phyloP scores from a whole-genome alignment of 2,888 invertebrate species.

The Idaea dimidiata region DNA sequence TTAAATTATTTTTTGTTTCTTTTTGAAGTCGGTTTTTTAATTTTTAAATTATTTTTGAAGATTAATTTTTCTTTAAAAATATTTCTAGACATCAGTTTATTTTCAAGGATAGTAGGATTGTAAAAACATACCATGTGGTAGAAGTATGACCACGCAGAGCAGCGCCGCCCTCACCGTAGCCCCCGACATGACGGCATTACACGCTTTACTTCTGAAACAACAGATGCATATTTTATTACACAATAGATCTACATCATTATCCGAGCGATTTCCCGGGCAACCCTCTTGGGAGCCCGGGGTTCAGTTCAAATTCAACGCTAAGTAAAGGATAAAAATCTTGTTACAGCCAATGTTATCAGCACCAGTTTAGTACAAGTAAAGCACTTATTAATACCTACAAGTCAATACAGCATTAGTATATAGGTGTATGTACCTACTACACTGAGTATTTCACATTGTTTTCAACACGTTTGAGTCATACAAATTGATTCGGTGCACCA shows the following conservation, averaged over 20 bases:
- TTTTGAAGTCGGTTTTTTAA: too few species aligned
- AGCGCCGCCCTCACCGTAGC: slow-evolving; percentile 66
- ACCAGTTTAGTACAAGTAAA: too few species aligned
- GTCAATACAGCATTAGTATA: neutral
- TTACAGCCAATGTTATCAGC: too few species aligned
- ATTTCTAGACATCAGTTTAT: too few species aligned
- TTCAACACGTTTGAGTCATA: slow-evolving; percentile 31
- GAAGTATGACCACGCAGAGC: slow-evolving; percentile 62
- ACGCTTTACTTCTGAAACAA: slow-evolving; percentile 63
- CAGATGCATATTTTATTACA: slow-evolving; percentile 9
- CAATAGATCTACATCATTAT: too few species aligned
- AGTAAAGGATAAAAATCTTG: too few species aligned
- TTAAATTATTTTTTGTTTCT: too few species aligned
- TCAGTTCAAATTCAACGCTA: too few species aligned
- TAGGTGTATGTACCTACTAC: neutral
- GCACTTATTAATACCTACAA: neutral
- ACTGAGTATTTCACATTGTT: neutral
- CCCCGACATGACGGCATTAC: slow-evolving; percentile 70
- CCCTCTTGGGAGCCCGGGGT: too few species aligned
- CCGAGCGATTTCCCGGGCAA: too few species aligned
- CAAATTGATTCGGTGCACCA: slow-evolving; percentile 29
- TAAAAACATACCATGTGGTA: slow-evolving; percentile 55
- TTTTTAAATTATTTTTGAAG: too few species aligned
- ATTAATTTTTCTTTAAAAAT: too few species aligned
- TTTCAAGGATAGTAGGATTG: neutral